Percentiles rank a stretch among this genome's conserved stretches.
Conservation (phyloP, 2,888 invertebrate species). For the Deilephila elpenor region DNA sequence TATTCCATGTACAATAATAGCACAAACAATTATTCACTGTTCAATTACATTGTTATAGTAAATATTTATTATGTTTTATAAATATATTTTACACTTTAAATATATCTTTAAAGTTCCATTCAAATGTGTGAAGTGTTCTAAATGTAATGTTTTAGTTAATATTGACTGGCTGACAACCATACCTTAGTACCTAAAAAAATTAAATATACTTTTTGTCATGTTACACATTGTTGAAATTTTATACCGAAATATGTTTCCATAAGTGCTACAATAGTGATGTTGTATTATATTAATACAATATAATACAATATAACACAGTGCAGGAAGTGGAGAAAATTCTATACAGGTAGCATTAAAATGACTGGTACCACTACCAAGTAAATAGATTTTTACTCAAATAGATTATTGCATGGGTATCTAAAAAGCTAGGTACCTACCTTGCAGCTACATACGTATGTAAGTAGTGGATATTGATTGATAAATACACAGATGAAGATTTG, state of each 20-base stretch:
- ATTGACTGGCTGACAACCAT: not conserved
- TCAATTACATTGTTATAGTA: not conserved
- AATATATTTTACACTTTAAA: not conserved
- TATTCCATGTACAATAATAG: constrained; percentile 17
- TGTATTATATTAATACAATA: constrained; percentile 10
- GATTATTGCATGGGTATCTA: too few species aligned
- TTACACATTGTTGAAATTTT: constrained; percentile 4
- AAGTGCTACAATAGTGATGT: constrained; percentile 5
- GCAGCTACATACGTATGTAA: too few species aligned
- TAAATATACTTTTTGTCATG: constrained; percentile 12
- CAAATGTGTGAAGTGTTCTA: not conserved
- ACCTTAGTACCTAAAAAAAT: not conserved
- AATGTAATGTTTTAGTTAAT: not conserved
- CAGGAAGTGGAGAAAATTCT: not conserved
- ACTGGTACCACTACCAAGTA: not conserved
- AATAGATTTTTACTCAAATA: not conserved
- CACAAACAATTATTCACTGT: constrained; percentile 16
- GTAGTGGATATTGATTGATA: not conserved
- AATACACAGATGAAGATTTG: not conserved
- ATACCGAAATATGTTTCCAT: constrained; percentile 7
- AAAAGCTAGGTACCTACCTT: too few species aligned
- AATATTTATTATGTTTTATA: not conserved
- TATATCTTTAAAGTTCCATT: not conserved
- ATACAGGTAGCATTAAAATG: not conserved
- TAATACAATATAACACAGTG: not conserved